These are phyloP conservation scores for Villa cingulata DNA, from an alignment of 2,888 invertebrate genomes.

Conservation along the genomic window DNA sequence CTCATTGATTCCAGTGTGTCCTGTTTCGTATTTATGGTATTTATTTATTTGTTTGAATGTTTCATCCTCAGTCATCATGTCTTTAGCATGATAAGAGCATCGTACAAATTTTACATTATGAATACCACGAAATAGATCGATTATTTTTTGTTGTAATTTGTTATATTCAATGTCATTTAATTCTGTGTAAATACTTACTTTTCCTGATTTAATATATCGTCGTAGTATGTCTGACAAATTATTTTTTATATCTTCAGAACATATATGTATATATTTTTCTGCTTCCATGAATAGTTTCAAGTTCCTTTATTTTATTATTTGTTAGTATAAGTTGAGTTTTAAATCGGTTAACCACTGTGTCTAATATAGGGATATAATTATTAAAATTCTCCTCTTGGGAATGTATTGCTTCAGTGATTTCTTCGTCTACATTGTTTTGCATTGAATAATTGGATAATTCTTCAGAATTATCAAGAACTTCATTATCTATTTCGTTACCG, in stretches of 20 bases:
- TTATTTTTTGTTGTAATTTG: conserved; percentile 2
- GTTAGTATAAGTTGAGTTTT: too few species aligned
- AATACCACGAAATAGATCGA: not conserved
- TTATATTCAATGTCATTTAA: conserved; percentile 1
- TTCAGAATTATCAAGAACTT: not conserved
- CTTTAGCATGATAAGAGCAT: not conserved
- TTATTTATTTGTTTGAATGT: not conserved
- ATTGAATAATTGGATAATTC: too few species aligned
- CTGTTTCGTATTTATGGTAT: conserved; percentile 2
- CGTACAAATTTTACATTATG: not conserved
- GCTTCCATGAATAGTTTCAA: too few species aligned
- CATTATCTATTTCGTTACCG: not conserved
- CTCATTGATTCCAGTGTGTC: conserved; percentile 1
- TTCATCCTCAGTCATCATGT: not conserved
- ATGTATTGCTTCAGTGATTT: too few species aligned
- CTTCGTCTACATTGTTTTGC: too few species aligned
- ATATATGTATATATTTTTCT: too few species aligned
- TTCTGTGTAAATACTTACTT: conserved; percentile 3
- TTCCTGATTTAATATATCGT: conserved; percentile 4
- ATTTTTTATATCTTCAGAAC: not conserved
- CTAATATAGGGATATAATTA: too few species aligned
- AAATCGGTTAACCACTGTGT: too few species aligned
- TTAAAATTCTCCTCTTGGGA: too few species aligned
- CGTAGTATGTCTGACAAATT: not conserved
- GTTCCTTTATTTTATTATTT: too few species aligned